phyloP scores from a whole-genome alignment of 2,113 vertebrate genomes.

The Columbina picui region DNA sequence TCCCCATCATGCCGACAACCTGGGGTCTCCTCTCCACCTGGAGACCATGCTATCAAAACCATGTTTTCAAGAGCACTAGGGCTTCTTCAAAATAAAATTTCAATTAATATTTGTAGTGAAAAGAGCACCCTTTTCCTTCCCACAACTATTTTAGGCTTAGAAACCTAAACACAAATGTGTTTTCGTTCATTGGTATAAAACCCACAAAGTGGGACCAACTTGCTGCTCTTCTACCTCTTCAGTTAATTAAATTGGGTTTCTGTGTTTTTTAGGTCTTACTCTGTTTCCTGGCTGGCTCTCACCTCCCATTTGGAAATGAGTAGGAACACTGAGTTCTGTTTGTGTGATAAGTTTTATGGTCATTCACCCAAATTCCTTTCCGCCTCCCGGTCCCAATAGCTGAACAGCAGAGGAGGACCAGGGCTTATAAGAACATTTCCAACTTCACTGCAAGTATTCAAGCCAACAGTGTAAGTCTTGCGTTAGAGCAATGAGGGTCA shows the following conservation, averaged over 20 bases:
- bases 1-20: background rate
- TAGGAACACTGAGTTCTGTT: background rate
- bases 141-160: background rate
- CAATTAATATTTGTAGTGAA: background rate
- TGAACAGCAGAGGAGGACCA: background rate
- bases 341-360: background rate
- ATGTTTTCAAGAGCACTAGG: background rate
- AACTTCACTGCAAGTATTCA: background rate
- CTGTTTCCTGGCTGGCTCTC: background rate
- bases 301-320: background rate
- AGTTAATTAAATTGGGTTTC: background rate
- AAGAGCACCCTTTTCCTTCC: background rate
- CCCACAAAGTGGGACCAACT: background rate
- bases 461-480: background rate
- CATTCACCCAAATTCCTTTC: background rate
- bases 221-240: background rate
- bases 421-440: background rate
- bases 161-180: background rate
- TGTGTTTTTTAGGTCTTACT: background rate
- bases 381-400: background rate
- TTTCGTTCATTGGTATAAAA: background rate
- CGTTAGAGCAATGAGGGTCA: accelerated
- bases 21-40: background rate
- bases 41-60: background rate
- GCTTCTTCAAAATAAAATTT: background rate